These are phyloP conservation scores for Yponomeuta plumbellus DNA, from an alignment of 2,888 invertebrate species.

Conservation along the genomic window DNA sequence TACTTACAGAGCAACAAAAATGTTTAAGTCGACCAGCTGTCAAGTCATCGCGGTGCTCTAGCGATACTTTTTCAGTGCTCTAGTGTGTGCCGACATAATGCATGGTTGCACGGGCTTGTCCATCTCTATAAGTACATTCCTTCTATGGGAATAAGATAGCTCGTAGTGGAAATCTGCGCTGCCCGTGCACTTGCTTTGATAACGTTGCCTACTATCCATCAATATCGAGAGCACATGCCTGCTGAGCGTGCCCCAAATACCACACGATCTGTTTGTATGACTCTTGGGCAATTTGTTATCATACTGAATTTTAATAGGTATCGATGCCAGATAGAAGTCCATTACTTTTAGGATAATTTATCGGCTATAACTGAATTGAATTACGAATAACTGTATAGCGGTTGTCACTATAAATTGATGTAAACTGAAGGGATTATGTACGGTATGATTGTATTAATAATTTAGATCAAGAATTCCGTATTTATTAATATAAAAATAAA, in stretches of 20 bases:
- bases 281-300: slow-evolving; percentile 8
- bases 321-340: neutral
- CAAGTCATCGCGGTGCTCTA: no score
- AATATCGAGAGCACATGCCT: slow-evolving; percentile 12
- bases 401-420: neutral
- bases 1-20: no score
- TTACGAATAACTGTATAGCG: neutral
- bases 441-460: neutral
- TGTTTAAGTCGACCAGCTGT: no score
- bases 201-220: slow-evolving; percentile 10
- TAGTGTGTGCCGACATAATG: no score
- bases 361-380: neutral
- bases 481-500: no score
- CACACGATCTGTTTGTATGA: slow-evolving; percentile 6
- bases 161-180: neutral
- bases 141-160: neutral
- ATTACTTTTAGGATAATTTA: neutral
- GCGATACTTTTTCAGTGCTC: no score
- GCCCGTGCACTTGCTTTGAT: neutral
- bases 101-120: no score
- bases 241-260: slow-evolving; percentile 8
- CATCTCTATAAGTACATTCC: no score
- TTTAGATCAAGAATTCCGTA: no score
- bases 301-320: neutral
- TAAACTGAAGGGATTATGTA: neutral